Base-by-base conservation (phyloP, 2,797 vertebrate genomes). In the Hipposideros larvatus region DNA sequence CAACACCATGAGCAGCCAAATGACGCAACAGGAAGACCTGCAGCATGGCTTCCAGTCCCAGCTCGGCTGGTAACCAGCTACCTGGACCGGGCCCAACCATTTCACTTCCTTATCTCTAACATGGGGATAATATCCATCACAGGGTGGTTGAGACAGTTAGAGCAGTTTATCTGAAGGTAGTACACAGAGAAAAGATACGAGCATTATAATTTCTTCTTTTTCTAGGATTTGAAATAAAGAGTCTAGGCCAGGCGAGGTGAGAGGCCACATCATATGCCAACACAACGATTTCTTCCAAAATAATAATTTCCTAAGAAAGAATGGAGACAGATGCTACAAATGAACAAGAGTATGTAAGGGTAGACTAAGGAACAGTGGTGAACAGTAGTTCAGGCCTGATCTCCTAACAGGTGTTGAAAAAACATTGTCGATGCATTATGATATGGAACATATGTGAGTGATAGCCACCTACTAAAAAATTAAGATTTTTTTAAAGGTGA, bases 221-320 rank as follows among this genome's bases (percentile, higher is more conserved):
- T 57, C 37, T 19, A 41, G 11, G 68, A 4, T 73, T 53, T 77
- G 63, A 93, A 94, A 86, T 63, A 77, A 83, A 75, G 63, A 63
- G 26, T 31, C 53, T 18, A 22, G 16, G 19, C 5, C 19, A 16
- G 19, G 85, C 51, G 31, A 92, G 53, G 70, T 53, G 19, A 51
- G 15, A 83, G 65, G 26, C 51, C 31, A 22, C 9, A 4, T 77
- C 41, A 66, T 28, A 41, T 0, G 11, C 46, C 28, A 66, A 83
- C 15, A 89, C 28, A 22, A 24, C 7, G 53, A 34, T 18, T 57
- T 66, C 66, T 75, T 71, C 26, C 7, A 65, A 68, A 97, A 46
- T 21, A 90, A 82, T 21, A 68, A 13, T 48, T 41, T 19, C 15
- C 7, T 37, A 34, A 78, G 19, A 83, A 83, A 65, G 48, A 83